phyloP scores from a whole-genome alignment of 2,797 vertebrate genomes.

The Leptodactylus fallax region DNA sequence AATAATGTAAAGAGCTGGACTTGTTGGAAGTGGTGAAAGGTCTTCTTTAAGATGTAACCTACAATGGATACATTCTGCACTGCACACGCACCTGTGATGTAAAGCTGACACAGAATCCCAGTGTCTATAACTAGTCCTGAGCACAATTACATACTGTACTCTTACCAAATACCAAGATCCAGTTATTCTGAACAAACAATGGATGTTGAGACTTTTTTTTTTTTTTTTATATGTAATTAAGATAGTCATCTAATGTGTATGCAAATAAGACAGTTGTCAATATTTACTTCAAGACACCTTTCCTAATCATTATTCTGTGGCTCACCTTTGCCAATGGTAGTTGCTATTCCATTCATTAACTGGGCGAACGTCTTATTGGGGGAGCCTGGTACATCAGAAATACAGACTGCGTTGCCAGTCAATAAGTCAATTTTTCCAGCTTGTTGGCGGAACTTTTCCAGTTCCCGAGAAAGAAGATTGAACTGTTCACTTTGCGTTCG shows the following conservation, averaged over 20 bases:
- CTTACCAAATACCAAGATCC: neutral
- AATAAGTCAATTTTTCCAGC: constrained; percentile 90
- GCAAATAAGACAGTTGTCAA: neutral
- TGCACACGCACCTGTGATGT: too few relatives aligned
- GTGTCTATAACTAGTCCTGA: neutral
- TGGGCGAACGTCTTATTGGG: constrained; percentile 86
- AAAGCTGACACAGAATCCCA: too few relatives aligned
- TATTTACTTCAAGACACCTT: neutral
- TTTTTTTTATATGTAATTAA: neutral
- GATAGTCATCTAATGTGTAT: neutral
- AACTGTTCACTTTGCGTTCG: constrained; percentile 95
- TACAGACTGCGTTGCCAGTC: constrained; percentile 74
- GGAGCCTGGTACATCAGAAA: constrained; percentile 77
- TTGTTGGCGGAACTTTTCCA: constrained; percentile 92
- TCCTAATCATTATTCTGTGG: neutral
- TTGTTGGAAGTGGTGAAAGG: too few relatives aligned
- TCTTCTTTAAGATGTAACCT: too few relatives aligned
- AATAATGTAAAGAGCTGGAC: too few relatives aligned
- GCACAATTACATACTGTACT: neutral
- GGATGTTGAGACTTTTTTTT: neutral
- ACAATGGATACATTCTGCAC: too few relatives aligned
- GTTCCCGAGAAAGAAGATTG: constrained; percentile 92
- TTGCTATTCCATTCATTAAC: constrained; percentile 91
- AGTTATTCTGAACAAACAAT: neutral
- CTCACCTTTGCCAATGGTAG: constrained; percentile 87